A percentile compares a stretch with the other conserved stretches of the same genome.
Evolutionary conservation across 1,140 invertebrate genomes (phyloP).

Genomic region (Streblospio benedicti): DNA sequence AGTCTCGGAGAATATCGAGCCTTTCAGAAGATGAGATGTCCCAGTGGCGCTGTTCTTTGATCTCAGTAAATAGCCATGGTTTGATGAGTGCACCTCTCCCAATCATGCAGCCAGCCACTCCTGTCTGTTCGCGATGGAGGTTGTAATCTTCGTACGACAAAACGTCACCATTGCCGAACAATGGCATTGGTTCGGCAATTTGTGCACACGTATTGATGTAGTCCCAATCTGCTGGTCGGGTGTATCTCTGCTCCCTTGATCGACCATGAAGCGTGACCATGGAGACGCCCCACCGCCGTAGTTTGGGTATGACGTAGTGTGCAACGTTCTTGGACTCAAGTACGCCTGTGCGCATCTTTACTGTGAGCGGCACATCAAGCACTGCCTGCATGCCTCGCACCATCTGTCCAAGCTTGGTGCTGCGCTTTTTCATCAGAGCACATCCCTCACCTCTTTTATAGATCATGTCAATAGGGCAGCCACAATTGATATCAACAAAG

Average conservation of each 20-base stretch:
- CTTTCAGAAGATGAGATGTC: conserved; percentile 85
- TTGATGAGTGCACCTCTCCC: conserved; percentile 89
- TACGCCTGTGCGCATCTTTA: conserved; percentile 94
- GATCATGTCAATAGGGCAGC: conserved; percentile 93
- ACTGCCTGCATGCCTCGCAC: conserved; percentile 67
- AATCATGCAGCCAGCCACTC: conserved; percentile 48
- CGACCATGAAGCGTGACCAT: conserved; percentile 70
- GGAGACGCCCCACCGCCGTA: conserved; percentile 72
- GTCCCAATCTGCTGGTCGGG: conserved; percentile 88
- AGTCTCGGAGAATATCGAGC: conserved; percentile 83
- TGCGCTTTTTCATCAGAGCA: conserved; percentile 73
- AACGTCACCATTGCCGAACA: conserved; percentile 95
- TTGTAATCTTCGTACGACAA: conserved; percentile 83
- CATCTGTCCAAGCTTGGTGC: conserved; percentile 69
- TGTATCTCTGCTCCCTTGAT: conserved; percentile 63
- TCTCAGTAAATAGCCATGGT: conserved; percentile 98
- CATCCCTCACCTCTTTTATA: conserved; percentile 85
- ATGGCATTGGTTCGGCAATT: conserved; percentile 63
- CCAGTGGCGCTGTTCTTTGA: conserved; percentile 86
- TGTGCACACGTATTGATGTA: conserved; percentile 81
- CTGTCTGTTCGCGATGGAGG: conserved; percentile 34
- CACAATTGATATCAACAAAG: conserved; percentile 94
- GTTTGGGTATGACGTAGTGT: conserved; percentile 74
- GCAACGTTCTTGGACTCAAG: conserved; percentile 79
- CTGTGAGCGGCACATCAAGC: conserved; percentile 76